phyloP scores from a whole-genome alignment of 2,113 vertebrate genomes.

The Carassius auratus region DNA sequence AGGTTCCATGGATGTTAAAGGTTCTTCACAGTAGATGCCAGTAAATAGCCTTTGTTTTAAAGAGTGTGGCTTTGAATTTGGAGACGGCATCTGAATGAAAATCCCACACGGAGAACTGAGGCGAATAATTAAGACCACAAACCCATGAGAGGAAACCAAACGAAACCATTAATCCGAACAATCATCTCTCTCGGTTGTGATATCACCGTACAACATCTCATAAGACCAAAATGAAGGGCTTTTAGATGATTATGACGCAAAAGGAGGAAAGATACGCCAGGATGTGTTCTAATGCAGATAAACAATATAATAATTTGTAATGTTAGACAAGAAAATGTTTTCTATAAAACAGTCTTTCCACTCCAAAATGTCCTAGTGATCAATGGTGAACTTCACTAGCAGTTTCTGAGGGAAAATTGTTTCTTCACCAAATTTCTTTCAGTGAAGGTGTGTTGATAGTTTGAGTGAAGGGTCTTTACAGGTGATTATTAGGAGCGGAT shows the following conservation, averaged over 20 bases:
- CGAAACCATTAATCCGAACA: slow-evolving; percentile 11
- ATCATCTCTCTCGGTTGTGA: background rate
- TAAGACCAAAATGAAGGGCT: background rate
- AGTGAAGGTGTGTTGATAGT: slow-evolving; percentile 1
- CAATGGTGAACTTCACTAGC: too few species aligned
- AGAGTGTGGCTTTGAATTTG: background rate
- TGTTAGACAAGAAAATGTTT: background rate
- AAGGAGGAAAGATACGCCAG: background rate
- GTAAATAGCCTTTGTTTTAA: too few species aligned
- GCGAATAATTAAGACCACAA: background rate
- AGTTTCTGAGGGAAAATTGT: background rate
- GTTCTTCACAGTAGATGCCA: too few species aligned
- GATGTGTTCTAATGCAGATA: background rate
- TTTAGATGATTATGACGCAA: background rate
- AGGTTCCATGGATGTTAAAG: too few species aligned
- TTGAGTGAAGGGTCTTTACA: background rate
- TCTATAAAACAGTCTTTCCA: too few species aligned
- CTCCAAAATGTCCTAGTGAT: too few species aligned
- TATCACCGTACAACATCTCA: background rate
- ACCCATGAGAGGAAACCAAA: slow-evolving; percentile 25
- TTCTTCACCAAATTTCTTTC: background rate
- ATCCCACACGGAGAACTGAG: background rate
- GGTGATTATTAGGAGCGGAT: background rate
- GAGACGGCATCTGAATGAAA: background rate
- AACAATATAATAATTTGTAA: background rate